Base-by-base conservation (phyloP, 2,797 vertebrate species). In the Pogoniulus pusillus region DNA sequence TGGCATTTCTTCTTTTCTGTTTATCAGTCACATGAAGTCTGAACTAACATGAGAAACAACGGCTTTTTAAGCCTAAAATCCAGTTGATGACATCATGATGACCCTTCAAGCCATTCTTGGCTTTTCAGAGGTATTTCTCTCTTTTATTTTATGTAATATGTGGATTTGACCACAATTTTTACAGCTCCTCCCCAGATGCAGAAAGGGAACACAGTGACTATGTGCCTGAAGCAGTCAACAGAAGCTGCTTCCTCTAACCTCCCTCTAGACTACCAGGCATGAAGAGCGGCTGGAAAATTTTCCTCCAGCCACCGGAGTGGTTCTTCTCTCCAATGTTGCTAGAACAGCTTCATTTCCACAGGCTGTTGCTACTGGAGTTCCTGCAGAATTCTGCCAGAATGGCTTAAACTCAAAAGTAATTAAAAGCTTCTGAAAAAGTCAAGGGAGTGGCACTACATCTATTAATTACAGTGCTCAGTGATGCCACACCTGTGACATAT, bases 361-460 rank as follows among this genome's bases (percentile, higher is more conserved):
- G 63, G 39, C 68, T 82, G n/a, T n/a, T n/a, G 59, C 66, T 85
- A 82, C 65, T 4, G 2, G 54, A 94, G 87, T 26, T 58, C 66
- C 85, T 85, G 94, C 84, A 94, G 93, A 95, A 89, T 70, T 92
- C 83, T 91, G 91, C 92, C 94, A 91, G 91, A 92, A 92, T 45
- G 70, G 77, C 90, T 93, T 87, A 82, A 95, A 91, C 58, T 86
- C 84, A 87, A 70, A 90, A 94, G 95, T 79, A 88, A 94, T 76
- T 74, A 82, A 90, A 96, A 79, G 30, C 69, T 41, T 85, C 78
- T 90, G 82, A 87, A 93, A 93, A 87, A 88, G 59, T 92, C 85
- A 71, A 53, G 69, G 78, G 84, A 58, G 75, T 88, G 91, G 91
- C 88, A 77, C 92, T 82, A 63, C 62, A 87, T 71, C 69, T 57